phyloP scores from a whole-genome alignment of 2,888 invertebrate species.

The Drosophila macrospina region DNA sequence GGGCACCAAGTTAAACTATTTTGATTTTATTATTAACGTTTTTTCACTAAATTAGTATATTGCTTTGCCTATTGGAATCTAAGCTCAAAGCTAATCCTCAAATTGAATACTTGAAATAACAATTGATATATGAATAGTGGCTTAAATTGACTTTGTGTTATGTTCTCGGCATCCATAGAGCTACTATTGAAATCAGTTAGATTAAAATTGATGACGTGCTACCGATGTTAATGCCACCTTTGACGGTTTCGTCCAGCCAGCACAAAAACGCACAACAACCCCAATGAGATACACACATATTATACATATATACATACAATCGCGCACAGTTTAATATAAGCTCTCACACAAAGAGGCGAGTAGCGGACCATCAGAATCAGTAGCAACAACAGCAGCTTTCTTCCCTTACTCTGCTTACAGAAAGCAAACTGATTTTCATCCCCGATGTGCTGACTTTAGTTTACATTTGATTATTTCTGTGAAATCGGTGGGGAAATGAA shows the following conservation, averaged over 20 bases:
- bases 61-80: background rate
- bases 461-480: slow-evolving; percentile 69
- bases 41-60: slow-evolving; percentile 8
- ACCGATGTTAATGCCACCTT: slow-evolving; percentile 59
- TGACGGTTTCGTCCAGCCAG: slow-evolving; percentile 18
- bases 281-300: slow-evolving; percentile 41
- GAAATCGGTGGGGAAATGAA: slow-evolving; percentile 52
- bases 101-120: background rate
- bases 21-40: too few relatives aligned
- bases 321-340: slow-evolving; percentile 27
- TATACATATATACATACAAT: slow-evolving; percentile 1
- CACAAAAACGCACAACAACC: slow-evolving; percentile 45
- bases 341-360: slow-evolving; percentile 42
- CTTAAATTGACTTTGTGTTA: slow-evolving; percentile 1
- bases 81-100: too few relatives aligned
- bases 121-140: background rate
- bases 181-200: slow-evolving; percentile 45
- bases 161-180: slow-evolving; percentile 19
- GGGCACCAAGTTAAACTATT: too few relatives aligned
- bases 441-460: slow-evolving; percentile 66
- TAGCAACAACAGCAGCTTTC: slow-evolving; percentile 59
- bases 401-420: slow-evolving; percentile 64
- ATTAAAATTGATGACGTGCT: slow-evolving; percentile 56
- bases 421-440: slow-evolving; percentile 72
- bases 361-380: slow-evolving; percentile 38